Evolutionary conservation across 2,797 vertebrate species (phyloP), one percentile per base, ranked within the genome.

Genomic region (Pangasius mekongensis): DNA sequence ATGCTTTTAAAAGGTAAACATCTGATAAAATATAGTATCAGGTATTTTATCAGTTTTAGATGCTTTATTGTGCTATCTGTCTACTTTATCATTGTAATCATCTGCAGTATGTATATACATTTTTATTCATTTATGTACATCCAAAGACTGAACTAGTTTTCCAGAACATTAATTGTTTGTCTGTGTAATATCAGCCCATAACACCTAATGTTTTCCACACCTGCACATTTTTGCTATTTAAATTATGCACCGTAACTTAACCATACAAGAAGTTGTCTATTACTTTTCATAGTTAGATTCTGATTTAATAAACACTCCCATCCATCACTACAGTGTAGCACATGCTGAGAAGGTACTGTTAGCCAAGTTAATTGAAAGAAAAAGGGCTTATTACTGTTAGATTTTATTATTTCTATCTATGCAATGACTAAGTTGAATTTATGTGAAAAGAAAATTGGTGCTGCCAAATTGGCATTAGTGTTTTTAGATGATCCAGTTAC

Each of bases 401-500:
- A 67, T 54, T 67, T 49, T 30, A 43, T 66, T 24, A 8, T 66
- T 77, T 67, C 69, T 52, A 89, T 91, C 91, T 90, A 91, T 91
- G 91, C 91, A 91, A 91, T 58, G 78, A 76, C 77, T 91, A 87
- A 66, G 54, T 66, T 54, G 39, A 84, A 85, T 76, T 91, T 86
- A 18, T 64, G 69, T 86, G 73, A 92, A 87, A 87, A 89, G 88
- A 90, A 69, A 91, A 89, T 87, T 85, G 90, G 91, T 85, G 64
- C 74, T 56, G 33, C 83, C 47, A 49, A 58, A 36, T 58, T 81
- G 64, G 74, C n/a, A 58, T 36, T 69, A 16, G 18, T 27, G 49
- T 71, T 80, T 73, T 62, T 77, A 52, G 39, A 49, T 3, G 62
- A 71, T 71, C 36, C 20, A 71, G 62, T 71, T 71, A 83, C 22